Conservation (phyloP, 2,888 invertebrate genomes). For the Unio pictorum region DNA sequence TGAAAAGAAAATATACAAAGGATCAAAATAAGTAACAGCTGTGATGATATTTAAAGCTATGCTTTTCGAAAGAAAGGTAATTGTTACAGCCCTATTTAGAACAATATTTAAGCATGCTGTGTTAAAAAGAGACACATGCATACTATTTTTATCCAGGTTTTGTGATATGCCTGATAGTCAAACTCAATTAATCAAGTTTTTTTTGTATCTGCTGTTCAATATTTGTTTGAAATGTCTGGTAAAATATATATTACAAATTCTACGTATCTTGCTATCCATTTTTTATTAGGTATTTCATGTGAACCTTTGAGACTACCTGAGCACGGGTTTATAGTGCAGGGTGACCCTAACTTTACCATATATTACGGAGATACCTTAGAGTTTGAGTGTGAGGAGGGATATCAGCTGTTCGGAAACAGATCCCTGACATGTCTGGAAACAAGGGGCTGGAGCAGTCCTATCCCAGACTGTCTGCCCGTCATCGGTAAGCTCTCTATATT, state of each 20-base stretch:
- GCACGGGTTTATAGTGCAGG: constrained; percentile 28
- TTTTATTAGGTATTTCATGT: constrained; percentile 29
- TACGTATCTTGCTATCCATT: neutral
- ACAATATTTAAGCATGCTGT: no score
- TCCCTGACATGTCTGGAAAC: constrained; percentile 51
- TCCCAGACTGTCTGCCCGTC: constrained; percentile 24
- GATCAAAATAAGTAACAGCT: no score
- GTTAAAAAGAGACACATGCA: no score
- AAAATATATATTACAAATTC: neutral
- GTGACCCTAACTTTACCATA: constrained; percentile 14
- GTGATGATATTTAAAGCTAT: no score
- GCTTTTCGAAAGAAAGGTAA: no score
- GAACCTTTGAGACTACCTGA: constrained; percentile 23
- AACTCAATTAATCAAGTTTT: no score
- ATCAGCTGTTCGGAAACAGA: constrained; percentile 43
- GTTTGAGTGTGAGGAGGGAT: constrained; percentile 50
- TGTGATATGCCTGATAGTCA: no score
- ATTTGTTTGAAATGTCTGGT: no score
- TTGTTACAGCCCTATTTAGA: no score
- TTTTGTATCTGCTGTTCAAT: no score
- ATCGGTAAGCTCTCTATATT: neutral
- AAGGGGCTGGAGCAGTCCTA: constrained; percentile 48
- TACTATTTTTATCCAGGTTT: no score
- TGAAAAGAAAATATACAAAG: no score
- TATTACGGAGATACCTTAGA: constrained; percentile 29